Base-by-base conservation (phyloP, 2,888 invertebrate species). In the Brenthis ino region DNA sequence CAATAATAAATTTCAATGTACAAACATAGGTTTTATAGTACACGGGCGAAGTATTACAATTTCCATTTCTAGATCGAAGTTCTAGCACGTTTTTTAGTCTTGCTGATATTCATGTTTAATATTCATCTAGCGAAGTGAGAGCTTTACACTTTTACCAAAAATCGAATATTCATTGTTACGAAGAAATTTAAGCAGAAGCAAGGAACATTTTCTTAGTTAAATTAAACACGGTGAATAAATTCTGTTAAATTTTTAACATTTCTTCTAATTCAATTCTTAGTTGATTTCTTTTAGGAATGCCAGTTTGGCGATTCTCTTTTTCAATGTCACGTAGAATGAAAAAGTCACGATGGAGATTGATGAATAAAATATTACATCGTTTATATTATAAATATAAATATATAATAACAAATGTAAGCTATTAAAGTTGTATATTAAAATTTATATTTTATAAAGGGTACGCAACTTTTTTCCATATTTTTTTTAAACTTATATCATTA, bases 101-200 rank as follows among this genome's bases (percentile, higher is more conserved):
- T 43, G 54, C 55, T 51, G 57, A 57, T 51, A 57, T 54, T 58
- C 16, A 73, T 78, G 83, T 84, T 88, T 86, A 88, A 88, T 87
- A 88, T 88, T 88, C 88, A 86, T 81, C 84, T 81, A 77, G 81
- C 73, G 74, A 76, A 20, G 81, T 81, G 84, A 80, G 82, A 86
- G 85, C 84, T 85, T 83, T 82, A 80, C 16, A 53, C n/a, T 53
- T 51, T 61, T 53, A 78, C 77, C 79, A 82, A 82, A 86, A 85
- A 85, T 85, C 86, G 83, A 82, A 80, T 85, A 86, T 85, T 85
- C 84, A 79, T 80, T 85, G 74, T 79, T 84, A 79, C 77, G 78
- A 51, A 47, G 47, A 47, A 66, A 55, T 47, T 53, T 66, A 43
- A 60, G 48, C 20, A 14, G 51, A 53, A 16, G 37, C 37, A 43